phyloP scores from a whole-genome alignment of 1,140 invertebrate genomes.

The Bombus turneri region DNA sequence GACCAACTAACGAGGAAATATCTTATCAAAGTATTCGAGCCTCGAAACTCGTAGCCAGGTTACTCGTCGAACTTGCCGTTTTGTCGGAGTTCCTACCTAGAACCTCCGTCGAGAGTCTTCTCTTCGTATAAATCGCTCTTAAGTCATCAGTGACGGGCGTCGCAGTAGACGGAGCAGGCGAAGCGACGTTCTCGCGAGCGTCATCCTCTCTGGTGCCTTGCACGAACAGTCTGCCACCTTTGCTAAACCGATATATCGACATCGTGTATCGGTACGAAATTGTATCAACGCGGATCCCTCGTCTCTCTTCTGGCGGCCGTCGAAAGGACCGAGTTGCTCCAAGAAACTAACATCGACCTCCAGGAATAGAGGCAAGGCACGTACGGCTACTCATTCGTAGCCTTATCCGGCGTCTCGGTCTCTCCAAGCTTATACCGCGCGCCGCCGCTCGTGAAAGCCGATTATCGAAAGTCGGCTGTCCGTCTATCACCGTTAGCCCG shows the following conservation, averaged over 20 bases:
- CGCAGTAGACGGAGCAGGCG: constrained; percentile 67
- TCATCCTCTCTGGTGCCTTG: constrained; percentile 89
- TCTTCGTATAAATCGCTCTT: constrained; percentile 91
- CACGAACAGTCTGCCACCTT: constrained; percentile 89
- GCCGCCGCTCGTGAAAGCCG: constrained; percentile 29
- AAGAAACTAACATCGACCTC: constrained; percentile 26
- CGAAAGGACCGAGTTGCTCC: no score
- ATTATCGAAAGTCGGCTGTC: constrained; percentile 39
- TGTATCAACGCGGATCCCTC: not conserved
- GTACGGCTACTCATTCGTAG: not conserved
- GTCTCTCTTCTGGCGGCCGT: not conserved
- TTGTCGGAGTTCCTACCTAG: constrained; percentile 83
- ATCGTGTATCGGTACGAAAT: constrained; percentile 70
- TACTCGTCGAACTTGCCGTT: not conserved
- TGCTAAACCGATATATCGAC: constrained; percentile 90
- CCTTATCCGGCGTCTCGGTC: constrained; percentile 27
- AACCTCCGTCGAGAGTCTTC: constrained; percentile 91
- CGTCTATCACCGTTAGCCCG: constrained; percentile 1
- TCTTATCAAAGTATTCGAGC: not conserved
- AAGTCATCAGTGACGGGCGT: constrained; percentile 83
- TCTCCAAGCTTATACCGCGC: not conserved
- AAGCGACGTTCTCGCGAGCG: constrained; percentile 80
- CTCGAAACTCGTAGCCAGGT: not conserved
- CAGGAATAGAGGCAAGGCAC: not conserved
- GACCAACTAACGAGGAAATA: not conserved